These are phyloP conservation scores for Solea senegalensis DNA, from an alignment of 2,113 vertebrate genomes.

Conservation along the genomic window DNA sequence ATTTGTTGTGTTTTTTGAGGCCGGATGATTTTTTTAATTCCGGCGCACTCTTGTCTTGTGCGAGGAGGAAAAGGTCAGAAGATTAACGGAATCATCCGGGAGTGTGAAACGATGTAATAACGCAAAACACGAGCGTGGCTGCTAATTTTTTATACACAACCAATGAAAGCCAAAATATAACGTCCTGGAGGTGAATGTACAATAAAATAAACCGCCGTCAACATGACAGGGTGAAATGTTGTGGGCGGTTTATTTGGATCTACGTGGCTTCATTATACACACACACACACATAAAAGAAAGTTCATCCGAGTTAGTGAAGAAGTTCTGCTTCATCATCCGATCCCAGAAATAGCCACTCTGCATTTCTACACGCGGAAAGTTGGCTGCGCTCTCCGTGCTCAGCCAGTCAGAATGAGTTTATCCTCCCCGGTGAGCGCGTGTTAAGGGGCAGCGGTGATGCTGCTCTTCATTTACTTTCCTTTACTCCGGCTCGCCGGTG, in stretches of 20 bases:
- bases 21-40: too few species aligned
- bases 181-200: too few species aligned
- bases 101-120: too few species aligned
- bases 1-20: too few species aligned
- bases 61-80: too few species aligned
- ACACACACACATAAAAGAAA: background rate
- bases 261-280: background rate
- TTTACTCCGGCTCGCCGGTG: constrained; percentile 6
- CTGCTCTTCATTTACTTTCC: constrained; percentile 5
- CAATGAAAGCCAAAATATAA: too few species aligned
- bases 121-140: too few species aligned
- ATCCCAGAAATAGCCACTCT: constrained; percentile 2
- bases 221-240: background rate
- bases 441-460: background rate
- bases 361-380: background rate
- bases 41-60: too few species aligned
- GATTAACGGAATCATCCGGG: too few species aligned
- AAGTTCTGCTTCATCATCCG: background rate
- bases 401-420: background rate
- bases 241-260: background rate
- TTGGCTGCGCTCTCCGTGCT: background rate
- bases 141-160: too few species aligned
- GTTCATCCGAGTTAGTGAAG: background rate
- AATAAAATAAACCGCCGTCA: too few species aligned
- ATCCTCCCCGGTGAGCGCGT: background rate